Evolutionary conservation across 2,888 invertebrate genomes (phyloP), one percentile per base, ranked within the genome.

Genomic region (Melieria omissa): DNA sequence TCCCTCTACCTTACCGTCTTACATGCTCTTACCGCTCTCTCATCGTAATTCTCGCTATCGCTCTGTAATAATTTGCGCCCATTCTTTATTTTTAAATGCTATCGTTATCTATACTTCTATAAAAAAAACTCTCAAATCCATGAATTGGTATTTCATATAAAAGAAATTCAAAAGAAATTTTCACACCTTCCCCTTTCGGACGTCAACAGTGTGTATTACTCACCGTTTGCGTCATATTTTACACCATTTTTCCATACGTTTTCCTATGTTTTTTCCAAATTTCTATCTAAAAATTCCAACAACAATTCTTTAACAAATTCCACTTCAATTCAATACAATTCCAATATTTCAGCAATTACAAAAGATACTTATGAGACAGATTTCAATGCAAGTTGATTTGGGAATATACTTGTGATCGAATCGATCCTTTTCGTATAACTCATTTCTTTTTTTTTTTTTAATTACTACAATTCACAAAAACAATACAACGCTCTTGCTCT

Each of bases 291-390:
- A 47, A n/a, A 45, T 54, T 57, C 41, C 57, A 57, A 14, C 14
- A n/a, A 63, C 29, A 29, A 29, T 29, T 29, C 45, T 70, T 57
- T n/a, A 49, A 16, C 46, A 44, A 55, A 55, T 10, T 66, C 63
- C 29, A 47, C 57, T 57, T 62, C 60, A 16, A 42, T 29, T 58
- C 52, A 29, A 16, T 12, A 14, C 47, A 12, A 12, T 67, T 44
- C 63, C 41, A 47, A 65, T 14, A 41, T 64, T 67, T 57, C 44
- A 61, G 14, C 54, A 52, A 82, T 83, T 83, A 84, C 84, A 84
- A 85, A 85, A 84, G 84, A 84, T 84, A 84, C 84, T 84, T 84
- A 84, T 82, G 85, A 84, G 84, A 84, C 85, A 84, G 85, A 85
- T 84, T 84, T 84, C 84, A 85, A 85, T 84, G 78, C 84, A 84